phyloP scores from a whole-genome alignment of 2,888 invertebrate genomes.

The Macrophya alboannulata region DNA sequence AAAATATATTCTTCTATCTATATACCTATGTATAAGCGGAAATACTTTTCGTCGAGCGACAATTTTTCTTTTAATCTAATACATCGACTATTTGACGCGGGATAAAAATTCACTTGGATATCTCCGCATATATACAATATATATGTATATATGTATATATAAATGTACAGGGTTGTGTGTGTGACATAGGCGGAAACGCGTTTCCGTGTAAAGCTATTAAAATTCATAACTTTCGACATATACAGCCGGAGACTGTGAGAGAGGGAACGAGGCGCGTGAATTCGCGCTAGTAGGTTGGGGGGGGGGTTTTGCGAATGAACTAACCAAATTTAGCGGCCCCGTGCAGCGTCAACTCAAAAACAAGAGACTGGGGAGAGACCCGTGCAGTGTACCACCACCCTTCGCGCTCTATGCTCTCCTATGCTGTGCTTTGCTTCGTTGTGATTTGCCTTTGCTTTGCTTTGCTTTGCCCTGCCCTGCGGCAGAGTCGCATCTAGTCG shows the following conservation, averaged over 20 bases:
- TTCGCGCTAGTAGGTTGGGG: no score
- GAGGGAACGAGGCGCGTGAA: background rate
- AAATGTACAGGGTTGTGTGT: no score
- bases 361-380: slow-evolving; percentile 65
- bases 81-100: slow-evolving; percentile 78
- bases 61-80: slow-evolving; percentile 77
- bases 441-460: background rate
- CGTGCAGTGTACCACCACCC: background rate
- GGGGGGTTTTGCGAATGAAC: slow-evolving; percentile 69
- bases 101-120: slow-evolving; percentile 76
- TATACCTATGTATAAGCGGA: background rate
- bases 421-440: background rate
- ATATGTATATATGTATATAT: background rate
- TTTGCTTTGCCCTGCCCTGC: slow-evolving; percentile 67
- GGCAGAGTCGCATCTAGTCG: slow-evolving; percentile 68
- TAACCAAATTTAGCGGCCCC: slow-evolving; percentile 76
- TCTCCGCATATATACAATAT: slow-evolving; percentile 66
- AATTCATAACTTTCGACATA: slow-evolving; percentile 80
- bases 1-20: no score
- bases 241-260: slow-evolving; percentile 68
- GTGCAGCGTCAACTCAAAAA: slow-evolving; percentile 65
- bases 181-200: slow-evolving; percentile 60
- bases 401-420: no score
- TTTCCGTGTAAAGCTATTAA: slow-evolving; percentile 79
- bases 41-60: slow-evolving; percentile 23